Evolutionary conservation across 2,888 invertebrate genomes (phyloP), one percentile per base, ranked within the genome.

Genomic region (Pycnomerus fuliginosus): DNA sequence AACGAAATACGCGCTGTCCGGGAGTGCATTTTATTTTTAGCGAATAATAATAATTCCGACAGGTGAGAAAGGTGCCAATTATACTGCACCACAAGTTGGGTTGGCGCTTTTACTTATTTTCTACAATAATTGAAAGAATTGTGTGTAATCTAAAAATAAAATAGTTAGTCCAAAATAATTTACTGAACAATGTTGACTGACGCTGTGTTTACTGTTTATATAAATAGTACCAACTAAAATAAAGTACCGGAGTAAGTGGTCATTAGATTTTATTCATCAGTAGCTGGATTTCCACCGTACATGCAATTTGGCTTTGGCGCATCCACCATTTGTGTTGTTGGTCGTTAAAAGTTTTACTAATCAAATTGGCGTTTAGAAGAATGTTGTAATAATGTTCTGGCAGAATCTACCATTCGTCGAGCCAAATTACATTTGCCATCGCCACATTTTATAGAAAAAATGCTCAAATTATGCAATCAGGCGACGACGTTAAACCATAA

Each of bases 211-310:
- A 48, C 41, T 52, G 48, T 52, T 52, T 48, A 38, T 46, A 38
- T 52, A 52, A 52, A 49, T 52, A 52, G 43, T 52, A 34, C 29
- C 45, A 52, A 52, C 52, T 49, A 49, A 52, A 52, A 52, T 51
- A 48, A 51, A 48, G 42, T 37, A 33, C 36, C 38, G 38, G 24
- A 30, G 22, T 33, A 40, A 28, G 11, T 10, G 3, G 11, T n/a
- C 14, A 29, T 10, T 3, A 5, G 17, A 3, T 31, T 16, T 31
- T 7, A 2, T 31, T 31, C 3, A 14, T 28, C 28, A 12, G 5
- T 4, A 20, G 5, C 5, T 20, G 20, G 8, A 20, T 8, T 8
- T 7, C 4, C 4, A 20, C 8, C 8, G 5, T 7, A 20, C 20
- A 20, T 20, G 20, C 20, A 15, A 14, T 23, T 34, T 31, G 16